Evolutionary conservation across 2,797 vertebrate species (phyloP).

Genomic region (Triplophysa yarkandensis): DNA sequence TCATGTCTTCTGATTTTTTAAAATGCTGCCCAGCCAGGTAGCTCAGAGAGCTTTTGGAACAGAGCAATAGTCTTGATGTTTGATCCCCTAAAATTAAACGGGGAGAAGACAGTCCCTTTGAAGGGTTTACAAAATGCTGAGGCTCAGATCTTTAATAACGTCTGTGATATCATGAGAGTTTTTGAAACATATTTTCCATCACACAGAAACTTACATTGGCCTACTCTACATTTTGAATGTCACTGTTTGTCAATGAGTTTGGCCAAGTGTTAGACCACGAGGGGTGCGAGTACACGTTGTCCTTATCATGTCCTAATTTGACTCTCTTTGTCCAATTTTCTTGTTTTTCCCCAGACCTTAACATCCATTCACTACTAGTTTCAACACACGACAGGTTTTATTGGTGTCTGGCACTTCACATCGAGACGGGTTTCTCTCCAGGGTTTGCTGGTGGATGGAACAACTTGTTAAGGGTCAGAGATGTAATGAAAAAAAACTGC

Average conservation of each 20-base stretch:
- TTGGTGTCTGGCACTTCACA: conserved; percentile 30
- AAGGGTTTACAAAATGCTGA: background rate
- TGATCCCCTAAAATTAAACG: conserved; percentile 2
- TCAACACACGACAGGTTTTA: conserved; percentile 45
- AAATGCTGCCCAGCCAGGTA: background rate
- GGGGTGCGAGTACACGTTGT: conserved; percentile 23
- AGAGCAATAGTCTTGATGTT: background rate
- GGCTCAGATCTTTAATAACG: background rate
- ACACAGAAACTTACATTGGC: background rate
- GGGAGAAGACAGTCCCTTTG: background rate
- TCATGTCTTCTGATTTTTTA: background rate
- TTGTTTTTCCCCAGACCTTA: background rate
- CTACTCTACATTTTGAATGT: background rate
- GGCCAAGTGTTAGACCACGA: conserved; percentile 19
- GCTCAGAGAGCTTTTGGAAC: background rate
- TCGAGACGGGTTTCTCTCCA: conserved; percentile 19
- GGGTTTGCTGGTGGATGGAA: conserved; percentile 21
- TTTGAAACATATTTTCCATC: background rate
- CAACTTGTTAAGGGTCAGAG: conserved; percentile 46
- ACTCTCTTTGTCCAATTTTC: background rate
- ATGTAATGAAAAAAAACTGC: conserved; percentile 2
- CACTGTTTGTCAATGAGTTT: conserved; percentile 3
- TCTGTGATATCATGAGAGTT: background rate
- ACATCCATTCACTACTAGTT: background rate
- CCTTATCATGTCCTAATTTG: background rate